These are phyloP conservation scores for Eupithecia inturbata DNA, from an alignment of 2,888 invertebrate species.

Conservation along the genomic window DNA sequence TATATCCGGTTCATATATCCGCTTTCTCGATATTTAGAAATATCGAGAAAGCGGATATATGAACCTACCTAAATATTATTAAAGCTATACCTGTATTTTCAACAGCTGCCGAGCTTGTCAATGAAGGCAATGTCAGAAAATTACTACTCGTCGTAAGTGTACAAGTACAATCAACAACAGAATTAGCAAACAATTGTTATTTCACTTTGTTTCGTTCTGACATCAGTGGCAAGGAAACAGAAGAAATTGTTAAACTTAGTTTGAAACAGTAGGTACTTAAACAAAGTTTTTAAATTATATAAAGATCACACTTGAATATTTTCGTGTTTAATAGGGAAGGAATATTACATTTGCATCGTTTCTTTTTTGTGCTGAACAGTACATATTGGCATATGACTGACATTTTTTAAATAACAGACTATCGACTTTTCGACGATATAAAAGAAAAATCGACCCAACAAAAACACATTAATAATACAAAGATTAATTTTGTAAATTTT, in stretches of 20 bases:
- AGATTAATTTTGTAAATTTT: neutral
- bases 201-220: neutral
- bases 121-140: constrained; percentile 40
- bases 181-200: constrained; percentile 7
- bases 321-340: no score
- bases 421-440: neutral
- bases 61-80: neutral
- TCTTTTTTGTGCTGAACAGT: neutral
- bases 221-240: neutral
- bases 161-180: constrained; percentile 30
- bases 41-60: neutral
- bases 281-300: no score
- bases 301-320: no score
- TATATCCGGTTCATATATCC: no score
- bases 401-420: constrained; percentile 2
- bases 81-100: constrained; percentile 9
- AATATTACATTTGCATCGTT: no score
- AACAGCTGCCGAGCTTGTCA: constrained; percentile 34
- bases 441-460: neutral
- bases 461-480: neutral
- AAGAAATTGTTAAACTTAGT: neutral
- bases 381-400: constrained; percentile 1
- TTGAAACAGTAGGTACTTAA: neutral
- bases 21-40: no score
- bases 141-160: constrained; percentile 31